phyloP scores from a whole-genome alignment of 2,888 invertebrate species.

The Nowickia ferox region DNA sequence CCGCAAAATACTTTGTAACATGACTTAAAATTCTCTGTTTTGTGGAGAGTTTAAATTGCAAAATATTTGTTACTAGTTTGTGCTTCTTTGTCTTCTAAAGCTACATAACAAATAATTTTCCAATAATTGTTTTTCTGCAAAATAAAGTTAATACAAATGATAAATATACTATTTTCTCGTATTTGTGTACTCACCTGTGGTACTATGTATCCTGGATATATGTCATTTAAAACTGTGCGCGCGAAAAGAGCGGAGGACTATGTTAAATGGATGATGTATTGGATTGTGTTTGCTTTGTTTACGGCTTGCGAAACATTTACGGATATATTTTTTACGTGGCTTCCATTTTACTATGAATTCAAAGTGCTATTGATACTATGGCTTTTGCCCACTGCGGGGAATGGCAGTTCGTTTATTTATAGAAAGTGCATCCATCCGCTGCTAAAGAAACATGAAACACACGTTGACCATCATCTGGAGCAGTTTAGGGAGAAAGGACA shows the following conservation, averaged over 20 bases:
- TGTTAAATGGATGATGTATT: constrained; percentile 99
- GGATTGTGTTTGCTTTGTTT: constrained; percentile 98
- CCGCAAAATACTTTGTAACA: not conserved
- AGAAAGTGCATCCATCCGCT: constrained; percentile 96
- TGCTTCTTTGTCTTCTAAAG: not conserved
- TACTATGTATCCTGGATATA: constrained; percentile 96
- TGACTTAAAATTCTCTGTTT: constrained; percentile 13
- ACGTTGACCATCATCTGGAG: constrained; percentile 84
- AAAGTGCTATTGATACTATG: constrained; percentile 96
- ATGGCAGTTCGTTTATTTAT: constrained; percentile 96
- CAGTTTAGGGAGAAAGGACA: constrained; percentile 63
- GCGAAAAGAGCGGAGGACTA: constrained; percentile 98
- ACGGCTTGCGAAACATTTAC: constrained; percentile 95
- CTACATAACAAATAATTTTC: not conserved
- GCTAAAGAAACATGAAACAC: constrained; percentile 93
- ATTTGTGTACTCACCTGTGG: constrained; percentile 96
- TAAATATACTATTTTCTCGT: constrained; percentile 85
- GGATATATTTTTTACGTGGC: constrained; percentile 94
- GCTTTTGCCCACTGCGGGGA: constrained; percentile 96
- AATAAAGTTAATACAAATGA: constrained; percentile 49
- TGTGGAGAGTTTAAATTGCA: constrained; percentile 11
- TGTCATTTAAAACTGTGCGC: constrained; percentile 91
- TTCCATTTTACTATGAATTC: constrained; percentile 98
- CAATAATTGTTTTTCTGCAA: not conserved
- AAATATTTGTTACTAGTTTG: constrained; percentile 4